A percentile compares a stretch with the other conserved stretches of the same genome.
Conservation (phyloP, 2,797 vertebrate species). For the Cirrhinus mrigala region DNA sequence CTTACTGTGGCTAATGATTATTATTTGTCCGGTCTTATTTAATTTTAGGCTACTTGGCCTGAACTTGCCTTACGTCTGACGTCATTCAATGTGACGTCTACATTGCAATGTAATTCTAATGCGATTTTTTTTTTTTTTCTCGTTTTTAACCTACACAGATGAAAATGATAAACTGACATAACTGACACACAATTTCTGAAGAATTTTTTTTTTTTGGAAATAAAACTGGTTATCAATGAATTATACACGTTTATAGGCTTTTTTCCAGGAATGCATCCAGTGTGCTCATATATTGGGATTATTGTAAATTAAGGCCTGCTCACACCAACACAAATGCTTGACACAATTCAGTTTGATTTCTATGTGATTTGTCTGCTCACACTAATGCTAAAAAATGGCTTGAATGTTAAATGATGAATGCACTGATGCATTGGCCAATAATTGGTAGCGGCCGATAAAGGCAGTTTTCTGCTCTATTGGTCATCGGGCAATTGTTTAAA, state of each 20-base stretch:
- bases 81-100: slow-evolving; percentile 38
- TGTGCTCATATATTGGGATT: background rate
- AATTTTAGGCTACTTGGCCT: background rate
- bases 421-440: background rate
- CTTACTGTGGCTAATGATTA: background rate
- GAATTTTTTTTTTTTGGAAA: background rate
- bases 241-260: background rate
- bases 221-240: background rate
- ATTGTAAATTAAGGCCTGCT: background rate
- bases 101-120: background rate
- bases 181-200: background rate
- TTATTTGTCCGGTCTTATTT: background rate
- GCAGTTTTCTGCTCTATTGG: background rate
- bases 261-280: background rate
- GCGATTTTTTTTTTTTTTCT: too few relatives aligned
- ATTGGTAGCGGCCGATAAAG: background rate
- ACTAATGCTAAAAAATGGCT: background rate
- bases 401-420: background rate
- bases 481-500: background rate
- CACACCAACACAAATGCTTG: background rate
- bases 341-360: background rate
- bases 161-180: background rate
- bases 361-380: background rate
- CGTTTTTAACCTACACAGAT: background rate
- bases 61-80: slow-evolving; percentile 31